Conservation (phyloP, 2,888 invertebrate genomes). For the Acronicta leporina region DNA sequence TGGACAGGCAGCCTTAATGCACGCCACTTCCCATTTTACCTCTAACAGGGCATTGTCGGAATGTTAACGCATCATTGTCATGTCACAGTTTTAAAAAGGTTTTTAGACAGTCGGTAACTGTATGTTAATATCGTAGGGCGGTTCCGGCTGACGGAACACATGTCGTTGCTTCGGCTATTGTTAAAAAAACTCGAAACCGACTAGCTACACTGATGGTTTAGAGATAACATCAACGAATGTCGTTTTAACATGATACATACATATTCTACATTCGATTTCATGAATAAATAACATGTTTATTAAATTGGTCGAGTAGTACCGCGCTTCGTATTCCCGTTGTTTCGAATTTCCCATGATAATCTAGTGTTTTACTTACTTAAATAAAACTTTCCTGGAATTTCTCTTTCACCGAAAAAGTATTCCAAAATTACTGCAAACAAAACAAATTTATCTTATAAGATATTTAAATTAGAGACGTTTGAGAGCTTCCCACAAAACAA, state of each 20-base stretch:
- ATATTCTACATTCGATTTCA: conserved; percentile 55
- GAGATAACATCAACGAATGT: conserved; percentile 69
- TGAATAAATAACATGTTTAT: conserved; percentile 54
- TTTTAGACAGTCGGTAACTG: conserved; percentile 74
- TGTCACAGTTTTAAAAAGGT: conserved; percentile 82
- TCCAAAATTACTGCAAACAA: conserved; percentile 27
- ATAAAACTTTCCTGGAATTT: conserved; percentile 16
- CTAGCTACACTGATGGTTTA: conserved; percentile 68
- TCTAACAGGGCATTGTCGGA: conserved; percentile 79
- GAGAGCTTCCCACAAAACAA: conserved; percentile 49
- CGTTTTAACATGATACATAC: conserved; percentile 54
- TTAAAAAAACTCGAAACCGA: conserved; percentile 74
- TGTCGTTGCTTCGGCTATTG: conserved; percentile 79
- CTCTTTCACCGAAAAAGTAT: conserved; percentile 7
- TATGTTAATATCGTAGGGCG: conserved; percentile 81
- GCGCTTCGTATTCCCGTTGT: conserved; percentile 14
- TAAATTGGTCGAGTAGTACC: conserved; percentile 25
- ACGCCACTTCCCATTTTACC: conserved; percentile 74
- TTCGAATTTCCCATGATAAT: background rate
- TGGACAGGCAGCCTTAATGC: conserved; percentile 44
- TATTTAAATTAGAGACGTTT: conserved; percentile 44
- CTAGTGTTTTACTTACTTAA: background rate
- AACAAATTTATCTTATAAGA: conserved; percentile 32
- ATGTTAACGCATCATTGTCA: conserved; percentile 85
- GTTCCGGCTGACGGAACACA: conserved; percentile 82